These are phyloP conservation scores for Actias luna DNA, from an alignment of 2,888 invertebrate species.

Conservation along the genomic window DNA sequence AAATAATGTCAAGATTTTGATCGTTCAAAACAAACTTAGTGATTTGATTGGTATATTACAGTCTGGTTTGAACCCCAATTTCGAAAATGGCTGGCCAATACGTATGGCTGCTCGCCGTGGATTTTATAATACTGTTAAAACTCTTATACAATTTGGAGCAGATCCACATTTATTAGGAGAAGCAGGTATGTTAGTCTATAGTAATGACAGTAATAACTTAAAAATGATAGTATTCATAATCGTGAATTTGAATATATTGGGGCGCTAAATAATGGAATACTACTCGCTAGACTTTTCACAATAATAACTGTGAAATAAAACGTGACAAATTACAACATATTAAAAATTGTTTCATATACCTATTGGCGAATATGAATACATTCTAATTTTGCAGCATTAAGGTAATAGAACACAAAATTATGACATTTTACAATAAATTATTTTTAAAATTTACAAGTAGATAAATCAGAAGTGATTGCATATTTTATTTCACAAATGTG, in stretches of 20 bases:
- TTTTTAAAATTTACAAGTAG: too few relatives aligned
- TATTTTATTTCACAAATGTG: too few relatives aligned
- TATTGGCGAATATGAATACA: too few relatives aligned
- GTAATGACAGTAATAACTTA: background rate
- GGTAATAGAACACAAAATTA: too few relatives aligned
- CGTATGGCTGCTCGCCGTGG: slow-evolving; percentile 69
- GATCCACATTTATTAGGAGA: slow-evolving; percentile 68
- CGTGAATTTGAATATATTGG: background rate
- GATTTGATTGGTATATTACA: slow-evolving; percentile 53
- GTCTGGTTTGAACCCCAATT: slow-evolving; percentile 65
- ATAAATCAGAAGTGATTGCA: too few relatives aligned
- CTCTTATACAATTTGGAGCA: slow-evolving; percentile 62
- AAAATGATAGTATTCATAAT: background rate
- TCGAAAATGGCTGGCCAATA: slow-evolving; percentile 71
- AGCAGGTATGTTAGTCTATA: slow-evolving; percentile 52
- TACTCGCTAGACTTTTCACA: too few relatives aligned
- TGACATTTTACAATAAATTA: too few relatives aligned
- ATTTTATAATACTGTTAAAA: slow-evolving; percentile 52
- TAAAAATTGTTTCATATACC: too few relatives aligned
- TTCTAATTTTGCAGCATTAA: too few relatives aligned
- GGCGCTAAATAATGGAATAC: background rate
- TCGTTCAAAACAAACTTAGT: slow-evolving; percentile 49
- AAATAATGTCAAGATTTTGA: slow-evolving; percentile 48
- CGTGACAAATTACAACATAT: too few relatives aligned
- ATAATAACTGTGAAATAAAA: too few relatives aligned